Percentiles rank a stretch among this genome's conserved stretches.
Evolutionary conservation across 2,888 invertebrate genomes (phyloP).

Genomic region (Caenorhabditis auriculariae): DNA sequence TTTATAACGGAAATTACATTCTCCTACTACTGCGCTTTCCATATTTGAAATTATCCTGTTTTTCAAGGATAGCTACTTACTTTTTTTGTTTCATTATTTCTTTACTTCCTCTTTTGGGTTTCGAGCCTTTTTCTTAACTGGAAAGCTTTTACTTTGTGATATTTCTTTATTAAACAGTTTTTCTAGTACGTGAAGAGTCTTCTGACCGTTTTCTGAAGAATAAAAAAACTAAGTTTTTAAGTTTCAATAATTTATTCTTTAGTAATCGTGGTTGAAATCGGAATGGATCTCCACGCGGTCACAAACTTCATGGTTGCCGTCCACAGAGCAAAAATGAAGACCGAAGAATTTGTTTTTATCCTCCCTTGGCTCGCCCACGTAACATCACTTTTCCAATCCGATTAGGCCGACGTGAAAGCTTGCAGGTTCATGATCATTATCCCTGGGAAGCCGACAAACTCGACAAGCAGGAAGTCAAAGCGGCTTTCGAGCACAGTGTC

Average conservation of each 20-base stretch:
- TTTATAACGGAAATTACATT: not conserved
- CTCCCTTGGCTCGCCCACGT: constrained; percentile 61
- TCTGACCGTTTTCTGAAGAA: too few species aligned
- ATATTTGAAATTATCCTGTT: too few species aligned
- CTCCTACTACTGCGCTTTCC: too few species aligned
- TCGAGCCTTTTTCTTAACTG: too few species aligned
- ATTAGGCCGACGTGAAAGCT: not conserved
- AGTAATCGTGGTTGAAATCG: constrained; percentile 61
- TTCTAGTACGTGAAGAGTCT: too few species aligned
- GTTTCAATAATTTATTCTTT: constrained; percentile 1
- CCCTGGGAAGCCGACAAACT: constrained; percentile 61
- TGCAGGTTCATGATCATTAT: constrained; percentile 51
- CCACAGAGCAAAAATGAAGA: constrained; percentile 48
- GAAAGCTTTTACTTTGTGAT: too few species aligned
- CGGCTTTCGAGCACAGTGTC: constrained; percentile 56
- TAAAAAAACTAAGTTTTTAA: too few species aligned
- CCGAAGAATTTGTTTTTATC: constrained; percentile 57
- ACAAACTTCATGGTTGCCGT: constrained; percentile 57
- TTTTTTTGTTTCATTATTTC: too few species aligned
- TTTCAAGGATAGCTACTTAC: too few species aligned
- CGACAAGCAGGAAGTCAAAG: constrained; percentile 58
- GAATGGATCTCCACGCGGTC: constrained; percentile 57
- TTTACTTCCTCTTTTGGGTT: too few species aligned
- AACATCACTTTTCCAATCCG: constrained; percentile 4
- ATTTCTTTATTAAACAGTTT: too few species aligned